A percentile compares a stretch with the other conserved stretches of the same genome.
Evolutionary conservation across 2,888 invertebrate species (phyloP).

Genomic region (Chromoteleia sp.): DNA sequence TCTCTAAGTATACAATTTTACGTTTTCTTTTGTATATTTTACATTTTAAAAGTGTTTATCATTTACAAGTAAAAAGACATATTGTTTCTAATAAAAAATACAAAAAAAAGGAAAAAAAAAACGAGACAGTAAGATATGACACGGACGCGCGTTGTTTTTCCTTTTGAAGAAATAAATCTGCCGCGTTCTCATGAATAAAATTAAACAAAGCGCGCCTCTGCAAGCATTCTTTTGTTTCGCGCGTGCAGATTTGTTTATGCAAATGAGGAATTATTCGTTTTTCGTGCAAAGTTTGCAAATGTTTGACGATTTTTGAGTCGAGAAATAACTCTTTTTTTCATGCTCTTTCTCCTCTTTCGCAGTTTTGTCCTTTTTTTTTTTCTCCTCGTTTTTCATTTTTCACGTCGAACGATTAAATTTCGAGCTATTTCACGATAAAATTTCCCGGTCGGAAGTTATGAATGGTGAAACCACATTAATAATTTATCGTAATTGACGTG

Average conservation of each 20-base stretch:
- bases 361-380: neutral
- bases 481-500: constrained; percentile 36
- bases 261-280: constrained; percentile 35
- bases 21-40: too few species aligned
- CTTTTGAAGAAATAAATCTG: constrained; percentile 32
- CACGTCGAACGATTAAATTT: constrained; percentile 1
- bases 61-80: too few species aligned
- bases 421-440: neutral
- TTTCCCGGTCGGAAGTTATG: constrained; percentile 14
- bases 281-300: constrained; percentile 23
- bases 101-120: too few species aligned
- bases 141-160: constrained; percentile 33
- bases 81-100: too few species aligned
- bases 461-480: constrained; percentile 28
- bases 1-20: too few species aligned
- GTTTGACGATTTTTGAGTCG: neutral
- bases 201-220: constrained; percentile 33
- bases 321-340: neutral
- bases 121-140: constrained; percentile 21
- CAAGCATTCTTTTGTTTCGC: constrained; percentile 25
- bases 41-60: too few species aligned
- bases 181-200: constrained; percentile 45
- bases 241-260: constrained; percentile 48
- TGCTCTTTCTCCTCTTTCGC: neutral
- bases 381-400: neutral